Evolutionary conservation across 2,797 vertebrate species (phyloP), one percentile per base, ranked within the genome.

Genomic region (Pangasius krempfi): DNA sequence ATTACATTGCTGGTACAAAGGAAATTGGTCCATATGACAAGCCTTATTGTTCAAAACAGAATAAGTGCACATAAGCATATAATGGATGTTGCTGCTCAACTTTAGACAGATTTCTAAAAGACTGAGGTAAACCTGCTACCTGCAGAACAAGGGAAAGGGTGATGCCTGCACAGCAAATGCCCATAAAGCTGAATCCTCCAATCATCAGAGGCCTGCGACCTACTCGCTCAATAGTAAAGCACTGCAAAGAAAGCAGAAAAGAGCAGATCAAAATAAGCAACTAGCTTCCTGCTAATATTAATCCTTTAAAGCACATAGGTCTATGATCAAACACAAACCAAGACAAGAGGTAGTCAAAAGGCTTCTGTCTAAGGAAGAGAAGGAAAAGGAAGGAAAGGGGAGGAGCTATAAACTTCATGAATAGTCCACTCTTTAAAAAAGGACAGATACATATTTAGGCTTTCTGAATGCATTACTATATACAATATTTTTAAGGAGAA

Each of bases 171-270:
- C 94, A 97, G 94, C 97, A 98, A 12, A 98, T 12, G 13, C 96
- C 97, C 97, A 98, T 98, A 92, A 97, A 95, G 58, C 96, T 95
- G 93, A 98, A 98, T 25, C 98, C 97, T 0, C 95, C 95, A 87
- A 98, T 96, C 92, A 98, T 93, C 90, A 98, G 96, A 25, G 96
- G 96, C 81, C 96, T 96, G 68, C 98, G 95, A 82, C 97, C 98
- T 89, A 98, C 70, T 84, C 94, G 96, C 91, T 98, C 98, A 0
- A 98, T 97, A 33, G 97, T 96, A 85, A 98, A 96, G 89, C 97
- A 97, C 98, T 98, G 92, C 10, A 88, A 20, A 92, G 3, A 37
- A 54, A 86, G 83, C 47, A 30, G 8, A 50, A 62, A 22, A 33
- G 22, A 81, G 12, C 76, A 79, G 16, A 33, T 54, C 27, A 12